phyloP scores from a whole-genome alignment of 1,140 invertebrate species.

The Dinothrombium tinctorium region DNA sequence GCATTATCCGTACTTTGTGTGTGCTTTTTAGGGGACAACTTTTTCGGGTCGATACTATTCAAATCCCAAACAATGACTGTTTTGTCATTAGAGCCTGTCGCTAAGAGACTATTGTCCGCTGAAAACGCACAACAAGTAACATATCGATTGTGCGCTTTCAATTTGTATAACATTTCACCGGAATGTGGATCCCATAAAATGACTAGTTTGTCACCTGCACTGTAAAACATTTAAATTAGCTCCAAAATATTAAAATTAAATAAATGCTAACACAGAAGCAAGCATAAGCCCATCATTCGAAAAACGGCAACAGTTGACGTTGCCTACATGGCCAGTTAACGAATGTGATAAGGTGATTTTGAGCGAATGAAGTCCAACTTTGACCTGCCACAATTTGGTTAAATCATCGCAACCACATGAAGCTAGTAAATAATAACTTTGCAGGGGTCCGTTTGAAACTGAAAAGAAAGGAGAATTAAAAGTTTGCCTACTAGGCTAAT shows the following conservation, averaged over 20 bases:
- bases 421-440: slow-evolving; percentile 29
- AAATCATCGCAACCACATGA: slow-evolving; percentile 43
- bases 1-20: too few relatives aligned
- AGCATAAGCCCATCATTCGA: slow-evolving; percentile 31
- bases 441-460: slow-evolving; percentile 12
- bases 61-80: slow-evolving; percentile 33
- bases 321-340: slow-evolving; percentile 16
- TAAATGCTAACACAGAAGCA: slow-evolving; percentile 26
- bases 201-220: slow-evolving; percentile 39
- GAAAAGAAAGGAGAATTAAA: background rate
- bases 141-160: slow-evolving; percentile 27
- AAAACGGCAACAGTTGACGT: slow-evolving; percentile 36
- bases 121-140: slow-evolving; percentile 46
- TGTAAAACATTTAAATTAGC: too few relatives aligned
- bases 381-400: slow-evolving; percentile 46
- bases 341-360: slow-evolving; percentile 14
- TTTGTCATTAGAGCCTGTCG: slow-evolving; percentile 46
- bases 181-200: slow-evolving; percentile 34
- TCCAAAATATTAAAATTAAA: too few relatives aligned
- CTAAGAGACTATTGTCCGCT: slow-evolving; percentile 32
- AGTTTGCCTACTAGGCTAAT: background rate
- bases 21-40: too few relatives aligned
- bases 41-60: too few relatives aligned
- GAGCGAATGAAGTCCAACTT: slow-evolving; percentile 18
- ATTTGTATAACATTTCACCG: slow-evolving; percentile 17